Evolutionary conservation across 2,797 vertebrate genomes (phyloP).

Genomic region (Pantherophis alleghaniensis): DNA sequence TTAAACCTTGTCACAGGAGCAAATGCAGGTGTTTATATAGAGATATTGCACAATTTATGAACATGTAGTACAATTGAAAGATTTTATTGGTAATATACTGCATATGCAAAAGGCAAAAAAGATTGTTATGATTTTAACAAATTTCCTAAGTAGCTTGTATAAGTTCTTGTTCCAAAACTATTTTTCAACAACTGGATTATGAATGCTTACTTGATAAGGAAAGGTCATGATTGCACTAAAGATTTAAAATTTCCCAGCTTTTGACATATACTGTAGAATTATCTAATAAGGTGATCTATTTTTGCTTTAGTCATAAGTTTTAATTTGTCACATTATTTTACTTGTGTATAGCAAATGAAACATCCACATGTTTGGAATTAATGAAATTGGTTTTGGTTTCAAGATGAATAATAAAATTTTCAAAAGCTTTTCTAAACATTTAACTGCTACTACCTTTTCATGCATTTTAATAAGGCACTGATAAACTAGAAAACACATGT

Average conservation of each 20-base stretch:
- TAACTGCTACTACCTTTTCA: constrained; percentile 16
- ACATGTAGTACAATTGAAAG: background rate
- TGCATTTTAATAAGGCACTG: constrained; percentile 24
- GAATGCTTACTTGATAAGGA: background rate
- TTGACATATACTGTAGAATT: background rate
- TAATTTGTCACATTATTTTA: background rate
- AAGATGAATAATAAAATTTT: background rate
- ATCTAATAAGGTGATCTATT: background rate
- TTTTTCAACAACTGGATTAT: background rate
- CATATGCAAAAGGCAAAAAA: background rate
- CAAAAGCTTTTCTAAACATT: constrained; percentile 3
- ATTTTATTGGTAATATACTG: background rate
- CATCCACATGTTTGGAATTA: constrained; percentile 11
- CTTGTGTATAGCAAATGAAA: constrained; percentile 8
- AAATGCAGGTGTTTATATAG: background rate
- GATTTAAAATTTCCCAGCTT: constrained; percentile 13
- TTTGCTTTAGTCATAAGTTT: background rate
- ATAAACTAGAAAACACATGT: constrained; percentile 9
- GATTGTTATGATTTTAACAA: background rate
- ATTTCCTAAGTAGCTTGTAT: background rate
- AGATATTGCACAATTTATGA: background rate
- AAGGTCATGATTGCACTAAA: background rate
- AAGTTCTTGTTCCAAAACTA: background rate
- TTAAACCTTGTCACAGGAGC: background rate
- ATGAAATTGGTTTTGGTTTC: constrained; percentile 14